Evolutionary conservation across 1,140 invertebrate species (phyloP).

Genomic region (Dendroctonus ponderosae): DNA sequence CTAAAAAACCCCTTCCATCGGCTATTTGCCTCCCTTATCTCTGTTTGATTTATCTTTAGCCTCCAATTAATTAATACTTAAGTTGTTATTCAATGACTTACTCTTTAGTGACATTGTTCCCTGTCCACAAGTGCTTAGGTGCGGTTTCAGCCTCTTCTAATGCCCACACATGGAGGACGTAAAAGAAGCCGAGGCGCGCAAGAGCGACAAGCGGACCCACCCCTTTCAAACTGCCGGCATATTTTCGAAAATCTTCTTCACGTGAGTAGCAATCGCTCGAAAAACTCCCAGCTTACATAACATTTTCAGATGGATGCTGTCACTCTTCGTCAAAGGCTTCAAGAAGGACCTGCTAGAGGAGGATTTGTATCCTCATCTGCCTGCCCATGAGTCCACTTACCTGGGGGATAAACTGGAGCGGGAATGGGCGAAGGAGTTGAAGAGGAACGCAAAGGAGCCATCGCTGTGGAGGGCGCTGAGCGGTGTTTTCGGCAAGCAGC

Average conservation of each 20-base stretch:
- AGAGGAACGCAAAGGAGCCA: slow-evolving; percentile 35
- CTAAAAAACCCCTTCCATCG: too few relatives aligned
- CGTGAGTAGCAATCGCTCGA: slow-evolving; percentile 21
- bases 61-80: too few relatives aligned
- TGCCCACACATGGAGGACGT: slow-evolving; percentile 18
- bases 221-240: slow-evolving; percentile 29
- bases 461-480: slow-evolving; percentile 44
- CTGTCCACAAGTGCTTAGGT: too few relatives aligned
- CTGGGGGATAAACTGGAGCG: slow-evolving; percentile 59
- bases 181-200: slow-evolving; percentile 23
- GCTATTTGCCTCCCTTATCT: too few relatives aligned
- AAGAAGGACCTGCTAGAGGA: slow-evolving; percentile 37
- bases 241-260: slow-evolving; percentile 34
- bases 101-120: too few relatives aligned
- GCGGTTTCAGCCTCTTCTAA: slow-evolving; percentile 1
- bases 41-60: too few relatives aligned
- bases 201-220: slow-evolving; percentile 15
- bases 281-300: neutral
- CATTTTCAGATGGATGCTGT: slow-evolving; percentile 47
- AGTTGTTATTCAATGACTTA: too few relatives aligned
- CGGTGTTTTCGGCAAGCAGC: slow-evolving; percentile 32
- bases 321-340: slow-evolving; percentile 38
- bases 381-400: slow-evolving; percentile 35
- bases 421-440: slow-evolving; percentile 54
- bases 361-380: slow-evolving; percentile 36